phyloP scores from a whole-genome alignment of 2,113 vertebrate species.

The Pyrgilauda ruficollis region DNA sequence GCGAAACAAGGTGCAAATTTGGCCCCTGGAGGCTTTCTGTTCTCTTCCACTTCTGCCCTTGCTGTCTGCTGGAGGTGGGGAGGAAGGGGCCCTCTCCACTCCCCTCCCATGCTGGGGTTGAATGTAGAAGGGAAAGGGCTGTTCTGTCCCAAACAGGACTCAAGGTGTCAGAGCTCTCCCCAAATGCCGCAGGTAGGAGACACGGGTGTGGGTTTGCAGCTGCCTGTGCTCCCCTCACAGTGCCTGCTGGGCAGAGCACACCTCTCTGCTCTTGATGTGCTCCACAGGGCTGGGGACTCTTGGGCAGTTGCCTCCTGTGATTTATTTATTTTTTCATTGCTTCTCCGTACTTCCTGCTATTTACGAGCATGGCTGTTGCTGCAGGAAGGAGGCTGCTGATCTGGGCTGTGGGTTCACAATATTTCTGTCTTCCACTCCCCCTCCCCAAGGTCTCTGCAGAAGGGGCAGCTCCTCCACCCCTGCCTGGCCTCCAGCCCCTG shows the following conservation, averaged over 20 bases:
- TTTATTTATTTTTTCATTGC: background rate
- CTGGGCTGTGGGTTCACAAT: background rate
- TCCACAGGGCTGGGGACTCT: background rate
- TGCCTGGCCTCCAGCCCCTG: background rate
- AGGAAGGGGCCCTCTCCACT: background rate
- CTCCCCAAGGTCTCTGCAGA: background rate
- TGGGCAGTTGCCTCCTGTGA: background rate
- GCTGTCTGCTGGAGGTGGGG: background rate
- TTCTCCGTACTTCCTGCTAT: background rate
- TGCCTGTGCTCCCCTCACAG: fast-evolving
- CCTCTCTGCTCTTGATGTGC: background rate
- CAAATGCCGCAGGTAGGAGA: background rate
- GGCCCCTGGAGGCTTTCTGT: background rate
- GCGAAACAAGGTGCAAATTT: constrained; percentile 8
- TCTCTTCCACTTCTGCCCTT: background rate
- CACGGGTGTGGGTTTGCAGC: background rate
- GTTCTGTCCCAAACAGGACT: background rate
- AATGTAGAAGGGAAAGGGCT: background rate
- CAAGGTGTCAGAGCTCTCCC: background rate
- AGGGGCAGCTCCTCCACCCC: background rate
- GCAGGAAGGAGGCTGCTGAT: background rate
- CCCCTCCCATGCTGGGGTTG: background rate
- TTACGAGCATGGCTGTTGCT: background rate
- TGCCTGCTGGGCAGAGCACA: background rate
- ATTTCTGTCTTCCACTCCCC: background rate